Percentiles rank a stretch among this genome's conserved stretches.
Evolutionary conservation across 2,797 vertebrate genomes (phyloP).

Genomic region (Pipistrellus pygmaeus): DNA sequence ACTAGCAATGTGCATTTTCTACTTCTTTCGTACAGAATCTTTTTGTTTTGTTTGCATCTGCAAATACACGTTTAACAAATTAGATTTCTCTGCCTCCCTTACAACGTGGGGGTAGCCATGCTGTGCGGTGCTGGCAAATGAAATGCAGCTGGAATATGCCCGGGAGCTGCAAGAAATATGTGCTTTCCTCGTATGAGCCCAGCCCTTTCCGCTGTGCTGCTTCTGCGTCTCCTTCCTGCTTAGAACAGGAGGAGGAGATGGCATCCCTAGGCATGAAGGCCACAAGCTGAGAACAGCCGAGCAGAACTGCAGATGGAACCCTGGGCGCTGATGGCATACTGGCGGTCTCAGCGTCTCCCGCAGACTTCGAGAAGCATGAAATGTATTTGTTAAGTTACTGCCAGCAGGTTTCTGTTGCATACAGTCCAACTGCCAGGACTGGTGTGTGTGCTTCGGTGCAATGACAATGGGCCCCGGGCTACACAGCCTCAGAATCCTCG

Average conservation of each 20-base stretch:
- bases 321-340: fast-evolving
- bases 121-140: background rate
- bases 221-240: background rate
- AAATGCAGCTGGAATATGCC: background rate
- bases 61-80: background rate
- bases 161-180: background rate
- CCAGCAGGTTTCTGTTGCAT: background rate
- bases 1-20: fast-evolving
- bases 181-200: background rate
- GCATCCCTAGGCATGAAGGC: background rate
- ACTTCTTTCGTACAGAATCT: background rate
- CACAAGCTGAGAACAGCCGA: background rate
- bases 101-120: background rate
- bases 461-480: background rate
- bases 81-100: background rate
- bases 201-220: background rate
- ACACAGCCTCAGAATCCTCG: background rate
- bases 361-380: background rate
- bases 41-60: background rate
- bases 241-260: background rate
- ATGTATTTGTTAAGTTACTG: background rate
- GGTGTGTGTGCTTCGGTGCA: background rate
- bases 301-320: background rate
- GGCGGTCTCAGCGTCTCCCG: too few relatives aligned
- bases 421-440: background rate